These are phyloP conservation scores for Leptocoma aspasia DNA, from an alignment of 2,113 vertebrate genomes.

Conservation along the genomic window DNA sequence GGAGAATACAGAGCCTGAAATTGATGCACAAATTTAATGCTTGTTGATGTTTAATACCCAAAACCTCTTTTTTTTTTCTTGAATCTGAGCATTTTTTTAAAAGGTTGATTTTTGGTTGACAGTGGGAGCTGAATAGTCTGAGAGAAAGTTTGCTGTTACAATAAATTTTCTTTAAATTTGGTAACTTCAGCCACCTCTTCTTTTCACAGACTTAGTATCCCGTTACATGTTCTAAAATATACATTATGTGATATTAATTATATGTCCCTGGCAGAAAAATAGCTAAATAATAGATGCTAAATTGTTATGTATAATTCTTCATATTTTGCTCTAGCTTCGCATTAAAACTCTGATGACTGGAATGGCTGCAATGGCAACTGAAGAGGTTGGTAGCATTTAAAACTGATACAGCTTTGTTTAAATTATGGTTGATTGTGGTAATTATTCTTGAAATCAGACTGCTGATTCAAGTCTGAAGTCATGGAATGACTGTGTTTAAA, in stretches of 20 bases:
- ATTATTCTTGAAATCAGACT: not conserved
- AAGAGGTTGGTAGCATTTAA: constrained; percentile 78
- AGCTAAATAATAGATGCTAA: not conserved
- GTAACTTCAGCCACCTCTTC: not conserved
- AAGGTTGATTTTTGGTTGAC: not conserved
- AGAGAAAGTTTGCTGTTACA: not conserved
- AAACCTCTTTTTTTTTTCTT: not conserved
- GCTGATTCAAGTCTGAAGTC: not conserved
- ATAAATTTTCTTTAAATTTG: not conserved
- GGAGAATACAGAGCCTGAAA: not conserved
- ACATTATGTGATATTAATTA: not conserved
- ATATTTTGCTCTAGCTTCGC: constrained; percentile 70
- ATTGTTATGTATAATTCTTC: not conserved
- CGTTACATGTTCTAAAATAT: not conserved
- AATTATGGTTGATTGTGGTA: not conserved
- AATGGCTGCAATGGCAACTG: constrained; percentile 92
- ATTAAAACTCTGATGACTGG: constrained; percentile 92
- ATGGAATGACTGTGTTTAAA: not conserved
- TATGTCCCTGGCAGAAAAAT: not conserved
- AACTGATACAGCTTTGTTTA: not conserved
- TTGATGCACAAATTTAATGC: not conserved
- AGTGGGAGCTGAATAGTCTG: not conserved
- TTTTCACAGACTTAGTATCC: not conserved
- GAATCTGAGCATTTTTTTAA: not conserved
- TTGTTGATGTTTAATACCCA: not conserved